phyloP scores from a whole-genome alignment of 1,140 invertebrate species.

The Scaptodrosophila lebanonensis region DNA sequence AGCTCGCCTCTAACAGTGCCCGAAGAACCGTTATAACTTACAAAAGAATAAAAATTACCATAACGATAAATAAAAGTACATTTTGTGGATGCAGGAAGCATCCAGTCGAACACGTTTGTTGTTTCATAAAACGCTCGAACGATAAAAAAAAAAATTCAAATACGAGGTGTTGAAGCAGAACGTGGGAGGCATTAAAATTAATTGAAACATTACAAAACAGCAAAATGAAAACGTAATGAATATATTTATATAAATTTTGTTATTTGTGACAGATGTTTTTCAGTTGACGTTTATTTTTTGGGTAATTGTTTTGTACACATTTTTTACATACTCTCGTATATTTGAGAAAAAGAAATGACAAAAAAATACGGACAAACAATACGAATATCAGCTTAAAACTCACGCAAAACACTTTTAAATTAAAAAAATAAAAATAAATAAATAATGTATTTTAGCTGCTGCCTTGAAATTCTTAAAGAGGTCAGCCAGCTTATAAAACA shows the following conservation, averaged over 20 bases:
- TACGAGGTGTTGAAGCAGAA: no score
- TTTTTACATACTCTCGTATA: conserved; percentile 53
- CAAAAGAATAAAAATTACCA: conserved; percentile 34
- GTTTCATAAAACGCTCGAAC: no score
- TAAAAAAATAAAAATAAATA: conserved; percentile 35
- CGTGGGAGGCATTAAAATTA: no score
- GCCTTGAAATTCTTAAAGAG: conserved; percentile 54
- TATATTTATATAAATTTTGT: conserved; percentile 29
- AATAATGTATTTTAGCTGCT: conserved; percentile 31
- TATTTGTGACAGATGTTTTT: conserved; percentile 49
- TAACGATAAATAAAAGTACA: conserved; percentile 21
- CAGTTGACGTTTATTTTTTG: conserved; percentile 53
- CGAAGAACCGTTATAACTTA: conserved; percentile 54
- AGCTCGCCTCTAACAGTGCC: conserved; percentile 74
- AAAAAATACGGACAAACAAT: conserved; percentile 11
- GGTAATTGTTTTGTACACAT: conserved; percentile 59
- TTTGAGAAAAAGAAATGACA: conserved; percentile 24
- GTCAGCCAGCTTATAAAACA: conserved; percentile 29
- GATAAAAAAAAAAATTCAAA: no score
- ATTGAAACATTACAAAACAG: no score
- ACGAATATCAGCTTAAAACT: conserved; percentile 47
- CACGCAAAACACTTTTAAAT: conserved; percentile 40
- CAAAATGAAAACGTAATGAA: no score
- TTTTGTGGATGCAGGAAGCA: no score
- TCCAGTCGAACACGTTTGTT: no score